Percentiles rank a stretch among this genome's conserved stretches.
Evolutionary conservation across 53 echinoderm and acorn worm species (phyloP).

Genomic region (Glandiceps talaboti): DNA sequence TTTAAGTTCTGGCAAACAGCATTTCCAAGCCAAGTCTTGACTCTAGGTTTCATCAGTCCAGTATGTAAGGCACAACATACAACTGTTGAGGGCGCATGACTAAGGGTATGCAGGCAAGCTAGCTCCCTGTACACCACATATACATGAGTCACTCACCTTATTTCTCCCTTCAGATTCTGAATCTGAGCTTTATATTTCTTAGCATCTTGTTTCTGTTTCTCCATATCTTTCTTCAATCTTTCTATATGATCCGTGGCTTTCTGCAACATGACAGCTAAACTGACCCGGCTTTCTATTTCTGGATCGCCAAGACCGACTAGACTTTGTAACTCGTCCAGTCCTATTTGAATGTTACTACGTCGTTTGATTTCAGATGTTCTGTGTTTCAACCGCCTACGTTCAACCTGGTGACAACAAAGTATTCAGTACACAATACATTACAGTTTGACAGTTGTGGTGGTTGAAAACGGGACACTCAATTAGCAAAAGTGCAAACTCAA

Average conservation of each 20-base stretch:
- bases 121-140: no score
- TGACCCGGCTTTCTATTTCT: conserved; percentile 4
- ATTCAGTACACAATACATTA: no score
- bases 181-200: conserved; percentile 45
- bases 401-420: no score
- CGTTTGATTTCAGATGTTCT: conserved; percentile 90
- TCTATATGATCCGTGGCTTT: conserved; percentile 71
- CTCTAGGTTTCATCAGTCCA: no score
- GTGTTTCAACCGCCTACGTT: conserved; percentile 71
- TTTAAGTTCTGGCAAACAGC: no score
- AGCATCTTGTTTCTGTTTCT: conserved; percentile 17
- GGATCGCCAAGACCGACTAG: conserved; percentile 15
- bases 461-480: no score
- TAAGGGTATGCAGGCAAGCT: no score
- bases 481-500: no score
- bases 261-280: conserved; percentile 60
- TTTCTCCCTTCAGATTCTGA: conserved; percentile 50
- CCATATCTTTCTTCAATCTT: conserved; percentile 27
- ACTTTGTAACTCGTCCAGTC: conserved; percentile 78
- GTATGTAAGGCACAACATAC: no score
- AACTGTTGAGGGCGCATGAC: no score
- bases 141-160: conserved; percentile 39
- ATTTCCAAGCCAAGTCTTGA: no score
- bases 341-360: conserved; percentile 63
- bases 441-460: no score